Conservation (phyloP, 2,113 vertebrate genomes). For the Felis chaus region DNA sequence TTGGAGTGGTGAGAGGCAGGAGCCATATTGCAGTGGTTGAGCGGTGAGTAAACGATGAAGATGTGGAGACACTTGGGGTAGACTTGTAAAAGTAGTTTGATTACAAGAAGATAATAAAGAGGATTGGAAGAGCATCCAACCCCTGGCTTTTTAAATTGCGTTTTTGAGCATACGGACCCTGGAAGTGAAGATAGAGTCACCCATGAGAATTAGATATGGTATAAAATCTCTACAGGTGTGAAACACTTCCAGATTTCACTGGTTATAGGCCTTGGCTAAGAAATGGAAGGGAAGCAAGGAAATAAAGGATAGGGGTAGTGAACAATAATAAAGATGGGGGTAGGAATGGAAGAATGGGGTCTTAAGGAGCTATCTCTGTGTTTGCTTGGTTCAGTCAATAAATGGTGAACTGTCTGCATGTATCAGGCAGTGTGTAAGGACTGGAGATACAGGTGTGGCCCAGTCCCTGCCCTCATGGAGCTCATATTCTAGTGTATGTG, state of each 20-base stretch:
- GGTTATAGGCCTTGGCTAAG: neutral
- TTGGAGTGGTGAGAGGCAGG: neutral
- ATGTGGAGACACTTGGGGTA: neutral
- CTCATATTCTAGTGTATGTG: neutral
- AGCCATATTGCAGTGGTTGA: neutral
- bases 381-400: neutral
- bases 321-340: neutral
- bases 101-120: neutral
- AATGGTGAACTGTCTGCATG: neutral
- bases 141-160: neutral
- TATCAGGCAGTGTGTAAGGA: neutral
- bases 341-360: neutral
- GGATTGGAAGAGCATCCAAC: neutral
- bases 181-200: neutral
- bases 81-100: neutral
- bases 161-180: neutral
- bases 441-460: neutral
- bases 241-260: neutral
- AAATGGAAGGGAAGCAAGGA: neutral
- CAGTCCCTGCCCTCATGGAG: neutral
- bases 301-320: neutral
- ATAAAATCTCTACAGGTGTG: neutral
- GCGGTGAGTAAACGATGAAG: neutral
- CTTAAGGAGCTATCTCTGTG: neutral
- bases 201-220: neutral